phyloP scores from a whole-genome alignment of 2,113 vertebrate species.

The Acanthisitta chloris region DNA sequence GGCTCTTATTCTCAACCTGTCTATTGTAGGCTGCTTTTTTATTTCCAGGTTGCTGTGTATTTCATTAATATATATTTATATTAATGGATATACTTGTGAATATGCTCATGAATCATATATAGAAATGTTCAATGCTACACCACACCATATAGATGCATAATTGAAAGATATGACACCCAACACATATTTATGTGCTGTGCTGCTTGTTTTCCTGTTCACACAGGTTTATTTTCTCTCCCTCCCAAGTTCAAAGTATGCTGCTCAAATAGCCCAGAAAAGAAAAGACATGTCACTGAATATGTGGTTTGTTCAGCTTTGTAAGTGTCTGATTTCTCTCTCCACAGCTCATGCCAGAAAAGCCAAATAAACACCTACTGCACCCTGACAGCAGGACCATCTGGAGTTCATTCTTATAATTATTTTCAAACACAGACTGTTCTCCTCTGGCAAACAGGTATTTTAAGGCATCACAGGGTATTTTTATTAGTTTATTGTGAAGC shows the following conservation, averaged over 20 bases:
- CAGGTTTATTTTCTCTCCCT: not conserved
- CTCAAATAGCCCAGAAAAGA: not conserved
- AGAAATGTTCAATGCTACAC: not conserved
- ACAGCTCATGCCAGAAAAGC: not conserved
- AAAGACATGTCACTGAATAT: not conserved
- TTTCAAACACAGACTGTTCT: not conserved
- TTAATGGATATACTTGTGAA: not conserved
- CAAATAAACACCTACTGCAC: slow-evolving; percentile 7
- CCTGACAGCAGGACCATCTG: slow-evolving; percentile 3
- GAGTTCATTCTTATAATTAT: slow-evolving; percentile 9
- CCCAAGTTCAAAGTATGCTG: not conserved
- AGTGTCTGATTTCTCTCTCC: slow-evolving; percentile 5
- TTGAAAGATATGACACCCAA: not conserved
- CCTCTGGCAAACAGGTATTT: not conserved
- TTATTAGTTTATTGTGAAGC: not conserved
- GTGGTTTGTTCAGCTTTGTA: slow-evolving; percentile 9
- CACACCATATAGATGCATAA: not conserved
- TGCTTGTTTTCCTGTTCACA: not conserved
- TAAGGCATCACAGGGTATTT: not conserved
- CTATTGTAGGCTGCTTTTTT: not conserved
- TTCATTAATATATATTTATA: not conserved
- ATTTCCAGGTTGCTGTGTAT: not conserved
- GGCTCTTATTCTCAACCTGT: not conserved
- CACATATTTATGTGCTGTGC: not conserved
- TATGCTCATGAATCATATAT: not conserved